Evolutionary conservation across 2,888 invertebrate genomes (phyloP), one percentile per base, ranked within the genome.

Genomic region (Acholoe squamosa): DNA sequence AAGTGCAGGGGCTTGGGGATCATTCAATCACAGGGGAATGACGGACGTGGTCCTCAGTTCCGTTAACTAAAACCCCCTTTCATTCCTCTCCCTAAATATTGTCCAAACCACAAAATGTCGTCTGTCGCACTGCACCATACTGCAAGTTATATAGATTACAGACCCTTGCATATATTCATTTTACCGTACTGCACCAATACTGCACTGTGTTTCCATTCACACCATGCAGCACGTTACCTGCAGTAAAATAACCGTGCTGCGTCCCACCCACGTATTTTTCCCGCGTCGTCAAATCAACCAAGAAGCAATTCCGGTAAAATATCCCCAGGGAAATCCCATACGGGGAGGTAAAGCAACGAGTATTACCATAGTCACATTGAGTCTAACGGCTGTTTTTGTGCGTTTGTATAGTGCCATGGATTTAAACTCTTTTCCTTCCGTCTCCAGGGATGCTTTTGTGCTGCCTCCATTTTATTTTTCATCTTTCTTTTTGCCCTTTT

Each of bases 321-420:
- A 71, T 71, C 71, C 25, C 71, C 0, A 25, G 71, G 71, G 71
- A 71, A 71, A 71, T 71, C 71, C 71, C 71, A 71, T 71, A n/a
- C 71, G 71, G 25, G 5, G 3, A n/a, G 5, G 43, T 43, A 19
- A n/a, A 61, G 61, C 61, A 61, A 22, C n/a, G 5, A 12, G 19
- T 61, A 61, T 43, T 43, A 43, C 10, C 43, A 43, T 43, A 43
- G 43, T 7, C 43, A 7, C 5, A 10, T 43, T 7, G 43, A 10
- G 43, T 43, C 43, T 43, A 43, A 43, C 10, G 43, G 43, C 61
- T 43, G 43, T 43, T 43, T 43, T 43, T n/a, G n/a, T n/a, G n/a
- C n/a, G n/a, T n/a, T 43, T 43, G 43, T 43, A 43, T 43, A 43
- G 10, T 3, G 10, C 43, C 5, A 43, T 3, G 3, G 3, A 43